phyloP scores from a whole-genome alignment of 2,113 vertebrate species.

The Campylomormyrus tamandua region DNA sequence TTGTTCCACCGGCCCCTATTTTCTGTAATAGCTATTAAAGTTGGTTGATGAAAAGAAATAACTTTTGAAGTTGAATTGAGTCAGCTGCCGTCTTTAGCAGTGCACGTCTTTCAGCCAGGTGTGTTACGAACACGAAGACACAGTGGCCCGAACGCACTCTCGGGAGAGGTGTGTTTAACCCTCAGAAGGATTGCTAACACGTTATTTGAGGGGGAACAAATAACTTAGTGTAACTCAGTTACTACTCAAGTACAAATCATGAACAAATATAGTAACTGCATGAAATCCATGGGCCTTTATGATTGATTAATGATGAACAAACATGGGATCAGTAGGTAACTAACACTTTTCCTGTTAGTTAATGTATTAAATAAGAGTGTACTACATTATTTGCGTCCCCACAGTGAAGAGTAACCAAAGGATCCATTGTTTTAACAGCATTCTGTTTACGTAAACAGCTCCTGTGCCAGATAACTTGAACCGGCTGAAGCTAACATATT shows the following conservation, averaged over 20 bases:
- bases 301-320: not conserved
- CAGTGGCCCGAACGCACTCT: not conserved
- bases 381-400: not conserved
- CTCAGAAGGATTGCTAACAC: not conserved
- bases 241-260: not conserved
- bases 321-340: not conserved
- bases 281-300: not conserved
- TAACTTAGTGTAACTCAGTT: not conserved
- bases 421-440: not conserved
- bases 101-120: not conserved
- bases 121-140: not conserved
- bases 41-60: slow-evolving; percentile 1
- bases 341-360: not conserved
- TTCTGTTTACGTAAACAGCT: not conserved
- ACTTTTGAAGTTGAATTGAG: not conserved
- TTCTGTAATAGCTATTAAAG: slow-evolving; percentile 1
- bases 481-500: not conserved
- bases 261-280: not conserved
- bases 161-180: not conserved
- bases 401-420: not conserved
- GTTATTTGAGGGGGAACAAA: not conserved
- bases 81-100: not conserved
- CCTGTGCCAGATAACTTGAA: not conserved
- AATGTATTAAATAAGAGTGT: not conserved
- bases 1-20: not conserved